These are phyloP conservation scores for Psittacara wagleri DNA, from an alignment of 2,113 vertebrate species.

Conservation along the genomic window DNA sequence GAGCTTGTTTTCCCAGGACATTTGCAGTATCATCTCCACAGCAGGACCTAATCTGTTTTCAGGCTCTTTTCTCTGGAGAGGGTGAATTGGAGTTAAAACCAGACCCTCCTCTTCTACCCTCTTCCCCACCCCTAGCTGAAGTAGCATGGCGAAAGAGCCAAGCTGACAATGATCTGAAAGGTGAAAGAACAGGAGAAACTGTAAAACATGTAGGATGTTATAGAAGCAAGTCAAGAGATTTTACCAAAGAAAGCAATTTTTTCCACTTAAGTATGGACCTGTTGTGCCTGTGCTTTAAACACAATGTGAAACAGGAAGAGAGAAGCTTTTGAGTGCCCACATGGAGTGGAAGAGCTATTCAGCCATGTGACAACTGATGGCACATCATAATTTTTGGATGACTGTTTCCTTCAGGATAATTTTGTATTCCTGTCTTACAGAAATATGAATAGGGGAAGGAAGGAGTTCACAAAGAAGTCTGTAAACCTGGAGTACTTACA, in stretches of 20 bases:
- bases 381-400: neutral
- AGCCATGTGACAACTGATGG: fast-evolving
- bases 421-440: neutral
- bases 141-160: constrained; percentile 5
- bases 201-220: neutral
- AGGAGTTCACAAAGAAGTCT: neutral
- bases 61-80: constrained; percentile 6
- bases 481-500: neutral
- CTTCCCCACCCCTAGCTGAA: neutral
- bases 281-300: neutral
- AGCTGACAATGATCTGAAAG: neutral
- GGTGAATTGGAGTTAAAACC: neutral
- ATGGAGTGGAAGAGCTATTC: neutral
- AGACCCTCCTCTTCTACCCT: neutral
- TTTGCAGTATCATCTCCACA: neutral
- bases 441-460: neutral
- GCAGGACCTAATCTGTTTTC: neutral
- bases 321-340: neutral
- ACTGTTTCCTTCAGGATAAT: neutral
- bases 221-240: neutral
- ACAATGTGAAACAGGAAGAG: neutral
- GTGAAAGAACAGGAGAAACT: neutral
- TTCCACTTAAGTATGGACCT: neutral
- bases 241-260: neutral
- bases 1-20: neutral